Percentiles rank a stretch among this genome's conserved stretches.
These are phyloP conservation scores for Paracanthobrama guichenoti DNA, from an alignment of 2,113 vertebrate genomes.

Conservation along the genomic window DNA sequence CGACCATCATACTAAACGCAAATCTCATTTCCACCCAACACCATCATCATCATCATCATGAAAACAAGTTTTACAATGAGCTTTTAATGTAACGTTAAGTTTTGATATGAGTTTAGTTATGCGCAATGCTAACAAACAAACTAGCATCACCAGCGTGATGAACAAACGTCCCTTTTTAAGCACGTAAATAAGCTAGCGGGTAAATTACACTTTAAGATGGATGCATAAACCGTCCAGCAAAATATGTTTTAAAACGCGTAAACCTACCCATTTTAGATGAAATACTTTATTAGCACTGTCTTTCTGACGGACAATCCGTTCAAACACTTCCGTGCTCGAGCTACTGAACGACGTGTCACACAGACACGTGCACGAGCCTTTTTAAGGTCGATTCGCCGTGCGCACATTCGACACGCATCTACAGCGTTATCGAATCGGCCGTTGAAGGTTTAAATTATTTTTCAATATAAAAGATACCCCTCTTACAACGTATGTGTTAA, in stretches of 20 bases:
- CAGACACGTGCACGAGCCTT: neutral
- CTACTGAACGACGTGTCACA: constrained; percentile 57
- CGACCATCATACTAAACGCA: neutral
- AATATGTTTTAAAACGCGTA: neutral
- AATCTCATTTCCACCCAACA: neutral
- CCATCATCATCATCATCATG: neutral
- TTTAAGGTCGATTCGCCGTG: neutral
- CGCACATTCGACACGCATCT: constrained; percentile 11
- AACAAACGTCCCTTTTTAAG: neutral
- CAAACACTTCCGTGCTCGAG: constrained; percentile 53
- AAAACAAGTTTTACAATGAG: neutral
- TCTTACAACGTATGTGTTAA: too few species aligned
- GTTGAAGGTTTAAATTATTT: neutral
- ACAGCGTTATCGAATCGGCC: neutral
- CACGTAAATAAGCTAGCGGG: neutral
- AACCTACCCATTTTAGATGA: constrained; percentile 50
- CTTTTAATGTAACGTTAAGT: neutral
- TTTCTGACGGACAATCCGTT: neutral
- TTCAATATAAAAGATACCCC: too few species aligned
- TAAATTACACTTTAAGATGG: neutral
- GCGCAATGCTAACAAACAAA: constrained; percentile 17
- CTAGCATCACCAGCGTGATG: neutral
- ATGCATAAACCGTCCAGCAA: neutral
- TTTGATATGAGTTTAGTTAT: neutral
- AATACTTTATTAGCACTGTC: neutral